A percentile compares a stretch with the other conserved stretches of the same genome.
Evolutionary conservation across 2,888 invertebrate genomes (phyloP).

Genomic region (Andrena praecox): DNA sequence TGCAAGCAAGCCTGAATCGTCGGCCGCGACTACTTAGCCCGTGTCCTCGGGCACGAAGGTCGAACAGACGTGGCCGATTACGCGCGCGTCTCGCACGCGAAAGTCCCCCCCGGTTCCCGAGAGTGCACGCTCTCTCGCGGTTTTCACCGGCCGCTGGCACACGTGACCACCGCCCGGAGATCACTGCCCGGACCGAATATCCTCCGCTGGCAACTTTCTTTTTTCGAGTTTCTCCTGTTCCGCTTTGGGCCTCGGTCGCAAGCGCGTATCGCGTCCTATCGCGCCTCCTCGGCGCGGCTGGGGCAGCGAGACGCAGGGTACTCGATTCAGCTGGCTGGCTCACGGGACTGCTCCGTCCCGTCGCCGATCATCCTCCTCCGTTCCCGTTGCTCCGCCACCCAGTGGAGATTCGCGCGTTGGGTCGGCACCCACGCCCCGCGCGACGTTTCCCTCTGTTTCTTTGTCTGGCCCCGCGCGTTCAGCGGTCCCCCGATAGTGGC

Average conservation of each 20-base stretch:
- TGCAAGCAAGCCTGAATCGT: neutral
- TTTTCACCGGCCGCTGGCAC: conserved; percentile 48
- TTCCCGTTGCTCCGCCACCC: neutral
- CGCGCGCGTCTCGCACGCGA: conserved; percentile 11
- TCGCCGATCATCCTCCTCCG: conserved; percentile 18
- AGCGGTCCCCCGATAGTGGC: neutral
- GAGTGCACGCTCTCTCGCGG: conserved; percentile 26
- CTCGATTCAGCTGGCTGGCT: conserved; percentile 5
- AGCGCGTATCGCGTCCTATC: neutral
- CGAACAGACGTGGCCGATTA: neutral
- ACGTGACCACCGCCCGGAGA: conserved; percentile 50
- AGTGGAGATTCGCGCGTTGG: conserved; percentile 1
- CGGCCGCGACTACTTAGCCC: neutral
- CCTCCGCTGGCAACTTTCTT: conserved; percentile 40
- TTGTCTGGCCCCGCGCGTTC: conserved; percentile 7
- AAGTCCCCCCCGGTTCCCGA: conserved; percentile 15
- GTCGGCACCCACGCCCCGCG: conserved; percentile 49
- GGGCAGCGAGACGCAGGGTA: neutral
- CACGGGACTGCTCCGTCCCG: conserved; percentile 30
- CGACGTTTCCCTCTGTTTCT: conserved; percentile 45
- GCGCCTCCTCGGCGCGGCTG: neutral
- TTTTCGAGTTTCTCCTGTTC: conserved; percentile 46
- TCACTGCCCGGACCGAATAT: conserved; percentile 46
- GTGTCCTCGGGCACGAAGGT: neutral
- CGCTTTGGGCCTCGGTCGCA: neutral